Conservation (phyloP, 2,797 vertebrate genomes). For the Buphagus erythrorhynchus region DNA sequence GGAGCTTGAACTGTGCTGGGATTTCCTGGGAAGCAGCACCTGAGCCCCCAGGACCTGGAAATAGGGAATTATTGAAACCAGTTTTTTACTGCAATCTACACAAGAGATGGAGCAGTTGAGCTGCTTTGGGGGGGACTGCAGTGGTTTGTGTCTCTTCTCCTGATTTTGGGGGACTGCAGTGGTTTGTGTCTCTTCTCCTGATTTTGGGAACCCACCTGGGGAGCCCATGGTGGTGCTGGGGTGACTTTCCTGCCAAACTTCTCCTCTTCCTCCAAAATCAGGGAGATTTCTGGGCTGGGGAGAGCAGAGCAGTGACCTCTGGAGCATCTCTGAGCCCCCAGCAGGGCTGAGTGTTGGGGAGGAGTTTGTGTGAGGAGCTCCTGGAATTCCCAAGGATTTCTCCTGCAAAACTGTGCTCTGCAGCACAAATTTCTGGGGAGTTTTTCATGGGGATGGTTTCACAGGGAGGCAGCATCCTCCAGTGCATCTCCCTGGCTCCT, state of each 20-base stretch:
- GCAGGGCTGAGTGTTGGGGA: rapidly evolving
- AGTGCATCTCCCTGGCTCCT: not conserved
- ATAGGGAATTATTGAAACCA: not conserved
- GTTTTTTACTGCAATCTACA: not conserved
- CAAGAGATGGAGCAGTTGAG: not conserved
- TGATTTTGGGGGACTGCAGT: not conserved
- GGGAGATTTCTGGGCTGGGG: not conserved
- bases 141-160: not conserved
- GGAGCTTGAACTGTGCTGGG: not conserved
- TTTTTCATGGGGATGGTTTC: rapidly evolving
- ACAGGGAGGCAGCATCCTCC: not conserved
- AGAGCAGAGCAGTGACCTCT: not conserved
- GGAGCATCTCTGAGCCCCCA: not conserved
- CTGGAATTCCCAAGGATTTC: not conserved
- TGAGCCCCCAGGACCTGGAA: not conserved
- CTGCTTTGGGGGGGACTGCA: not conserved
- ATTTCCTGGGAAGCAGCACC: not conserved
- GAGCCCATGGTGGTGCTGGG: not conserved
- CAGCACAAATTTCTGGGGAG: not conserved
- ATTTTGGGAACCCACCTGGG: not conserved
- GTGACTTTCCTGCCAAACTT: not conserved
- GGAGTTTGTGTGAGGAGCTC: not conserved
- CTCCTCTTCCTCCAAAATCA: rapidly evolving
- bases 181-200: not conserved
- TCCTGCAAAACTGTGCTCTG: rapidly evolving